Conservation (phyloP, 2,888 invertebrate genomes). For the Phalera bucephala region DNA sequence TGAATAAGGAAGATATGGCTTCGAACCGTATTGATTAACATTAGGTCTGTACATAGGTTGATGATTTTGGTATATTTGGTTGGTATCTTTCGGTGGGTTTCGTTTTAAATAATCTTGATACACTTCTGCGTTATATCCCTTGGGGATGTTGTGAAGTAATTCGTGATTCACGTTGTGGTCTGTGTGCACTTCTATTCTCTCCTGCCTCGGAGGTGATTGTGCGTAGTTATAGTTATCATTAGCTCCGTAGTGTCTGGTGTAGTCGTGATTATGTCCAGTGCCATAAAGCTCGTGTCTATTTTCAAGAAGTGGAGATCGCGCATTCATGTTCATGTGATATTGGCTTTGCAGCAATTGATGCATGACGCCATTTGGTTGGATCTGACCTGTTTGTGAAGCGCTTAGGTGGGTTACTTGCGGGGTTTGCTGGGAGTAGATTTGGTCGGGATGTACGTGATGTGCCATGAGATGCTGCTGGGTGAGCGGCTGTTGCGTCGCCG, state of each 20-base stretch:
- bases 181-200: constrained; percentile 67
- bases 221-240: constrained; percentile 81
- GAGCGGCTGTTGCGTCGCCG: constrained; percentile 82
- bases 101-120: constrained; percentile 81
- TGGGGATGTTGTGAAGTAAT: constrained; percentile 69
- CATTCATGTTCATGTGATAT: constrained; percentile 74
- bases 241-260: constrained; percentile 79
- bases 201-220: constrained; percentile 73
- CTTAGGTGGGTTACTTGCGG: constrained; percentile 67
- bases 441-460: constrained; percentile 76
- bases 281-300: constrained; percentile 83
- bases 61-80: constrained; percentile 83
- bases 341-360: constrained; percentile 78
- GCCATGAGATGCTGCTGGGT: constrained; percentile 74
- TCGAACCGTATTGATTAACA: constrained; percentile 72
- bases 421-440: constrained; percentile 75
- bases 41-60: constrained; percentile 75
- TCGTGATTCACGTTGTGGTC: constrained; percentile 76
- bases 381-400: constrained; percentile 65
- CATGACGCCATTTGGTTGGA: constrained; percentile 81
- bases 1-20: constrained; percentile 77
- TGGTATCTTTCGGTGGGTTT: constrained; percentile 81
- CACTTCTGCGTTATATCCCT: constrained; percentile 83
- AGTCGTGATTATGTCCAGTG: constrained; percentile 78
- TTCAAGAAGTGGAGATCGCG: constrained; percentile 76